phyloP scores from a whole-genome alignment of 2,888 invertebrate genomes.

The Drosophila nigricruria region DNA sequence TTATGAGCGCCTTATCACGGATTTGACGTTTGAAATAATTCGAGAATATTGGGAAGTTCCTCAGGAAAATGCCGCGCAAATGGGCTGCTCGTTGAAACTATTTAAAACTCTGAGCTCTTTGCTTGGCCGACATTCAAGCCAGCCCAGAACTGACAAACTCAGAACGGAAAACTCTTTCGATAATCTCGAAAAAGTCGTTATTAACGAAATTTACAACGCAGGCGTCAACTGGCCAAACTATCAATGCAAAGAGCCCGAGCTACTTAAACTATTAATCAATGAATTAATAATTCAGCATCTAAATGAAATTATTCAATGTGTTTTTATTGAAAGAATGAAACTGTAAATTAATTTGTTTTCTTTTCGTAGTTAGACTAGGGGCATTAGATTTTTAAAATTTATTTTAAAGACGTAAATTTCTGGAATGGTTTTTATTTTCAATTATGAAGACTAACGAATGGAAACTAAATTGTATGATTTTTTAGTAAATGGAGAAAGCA shows the following conservation, averaged over 20 bases:
- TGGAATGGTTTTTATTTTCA: too few relatives aligned
- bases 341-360: background rate
- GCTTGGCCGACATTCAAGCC: background rate
- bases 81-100: background rate
- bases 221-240: slow-evolving; percentile 91
- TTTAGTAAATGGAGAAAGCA: too few relatives aligned
- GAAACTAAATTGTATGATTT: too few relatives aligned
- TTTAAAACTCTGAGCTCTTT: background rate
- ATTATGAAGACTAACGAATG: too few relatives aligned
- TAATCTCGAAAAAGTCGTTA: slow-evolving; percentile 90
- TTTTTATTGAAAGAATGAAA: background rate
- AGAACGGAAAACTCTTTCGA: slow-evolving; percentile 85
- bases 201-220: slow-evolving; percentile 90
- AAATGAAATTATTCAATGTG: slow-evolving; percentile 80
- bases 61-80: background rate
- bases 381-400: too few relatives aligned
- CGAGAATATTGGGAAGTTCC: background rate
- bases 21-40: slow-evolving; percentile 1
- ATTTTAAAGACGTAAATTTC: background rate
- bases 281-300: slow-evolving; percentile 87
- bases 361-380: background rate
- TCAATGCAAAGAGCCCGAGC: slow-evolving; percentile 89
- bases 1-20: background rate
- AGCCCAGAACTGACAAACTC: background rate
- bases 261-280: slow-evolving; percentile 88